Evolutionary conservation across 92 coral and sea anemone species (phyloP), one percentile per base, ranked within the genome.

Genomic region (Virgularia gustaviana): DNA sequence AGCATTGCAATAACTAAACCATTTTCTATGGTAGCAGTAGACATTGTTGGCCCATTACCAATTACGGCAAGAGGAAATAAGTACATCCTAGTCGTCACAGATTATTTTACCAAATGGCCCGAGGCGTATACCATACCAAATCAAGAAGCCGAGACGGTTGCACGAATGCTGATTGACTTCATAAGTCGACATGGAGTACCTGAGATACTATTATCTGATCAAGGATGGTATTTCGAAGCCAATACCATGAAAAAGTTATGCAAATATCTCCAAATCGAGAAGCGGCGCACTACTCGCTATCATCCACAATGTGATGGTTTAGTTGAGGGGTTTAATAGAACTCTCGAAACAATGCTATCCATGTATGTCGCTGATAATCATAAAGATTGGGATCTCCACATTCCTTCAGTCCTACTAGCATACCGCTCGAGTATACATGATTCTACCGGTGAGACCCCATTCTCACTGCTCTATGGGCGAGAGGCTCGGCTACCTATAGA

Each of bases 101-200:
- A 83, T 36, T 79, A 75, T 51, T 42, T 83, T 2, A 86, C 90
- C 1, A 78, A 81, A 16, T 86, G 85, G 80, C 72, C 79, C 0
- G 86, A 83, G 24, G 88, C 88, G 10, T 85, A 71, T 55, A 57
- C 89, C 1, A 64, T 80, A 0, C 58, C 83, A 0, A 58, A 72
- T 6, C 59, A 39, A 6, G 82, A 85, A 44, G 85, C 85, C 0
- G 24, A 56, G 0, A 76, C 79, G 0, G 68, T 70, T n/a, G 79
- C 83, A 0, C 39, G 35, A 2, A 9, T 80, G 0, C 53, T 79
- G 41, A 71, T 79, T 2, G 72, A 79, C 27, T 39, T 74, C 19
- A 67, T 67, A n/a, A 52, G 62, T 29, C 72, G 81, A 3, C 77
- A 81, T 44, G 81, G 85, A 0, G 70, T 75, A 22, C 85, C 85